Evolutionary conservation across 2,888 invertebrate genomes (phyloP).

Genomic region (Romanomermis culicivorax): DNA sequence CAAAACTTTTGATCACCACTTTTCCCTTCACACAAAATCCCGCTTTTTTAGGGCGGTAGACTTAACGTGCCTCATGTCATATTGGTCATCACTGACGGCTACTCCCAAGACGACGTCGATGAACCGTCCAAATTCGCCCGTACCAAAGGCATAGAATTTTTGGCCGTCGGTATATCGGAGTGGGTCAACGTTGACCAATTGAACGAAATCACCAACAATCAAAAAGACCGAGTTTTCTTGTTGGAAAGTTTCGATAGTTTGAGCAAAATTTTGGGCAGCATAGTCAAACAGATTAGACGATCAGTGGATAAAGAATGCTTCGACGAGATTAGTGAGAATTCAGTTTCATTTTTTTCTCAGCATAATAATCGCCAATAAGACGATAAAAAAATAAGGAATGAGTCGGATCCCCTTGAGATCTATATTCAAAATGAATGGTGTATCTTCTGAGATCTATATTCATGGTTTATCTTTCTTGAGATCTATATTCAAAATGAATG

Average conservation of each 20-base stretch:
- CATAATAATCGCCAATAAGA: no score
- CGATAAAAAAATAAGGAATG: no score
- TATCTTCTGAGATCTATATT: no score
- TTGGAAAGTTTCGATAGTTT: background rate
- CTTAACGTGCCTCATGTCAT: conserved; percentile 7
- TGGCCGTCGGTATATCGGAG: background rate
- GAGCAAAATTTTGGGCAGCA: background rate
- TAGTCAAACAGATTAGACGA: background rate
- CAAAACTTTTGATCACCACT: no score
- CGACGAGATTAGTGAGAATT: no score
- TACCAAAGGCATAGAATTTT: background rate
- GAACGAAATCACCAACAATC: background rate
- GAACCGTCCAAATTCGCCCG: background rate
- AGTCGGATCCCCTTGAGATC: no score
- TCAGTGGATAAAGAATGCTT: background rate
- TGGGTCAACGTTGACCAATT: background rate
- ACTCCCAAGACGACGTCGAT: conserved; percentile 8
- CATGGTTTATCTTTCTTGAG: no score
- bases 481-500: no score
- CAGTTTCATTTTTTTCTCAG: no score
- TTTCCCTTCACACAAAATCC: no score
- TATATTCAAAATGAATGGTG: no score
- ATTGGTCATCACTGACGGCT: conserved; percentile 10
- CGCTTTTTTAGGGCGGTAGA: conserved; percentile 6
- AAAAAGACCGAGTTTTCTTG: background rate